phyloP scores from a whole-genome alignment of 2,113 vertebrate species.

The Petrocephalus microphthalmus region DNA sequence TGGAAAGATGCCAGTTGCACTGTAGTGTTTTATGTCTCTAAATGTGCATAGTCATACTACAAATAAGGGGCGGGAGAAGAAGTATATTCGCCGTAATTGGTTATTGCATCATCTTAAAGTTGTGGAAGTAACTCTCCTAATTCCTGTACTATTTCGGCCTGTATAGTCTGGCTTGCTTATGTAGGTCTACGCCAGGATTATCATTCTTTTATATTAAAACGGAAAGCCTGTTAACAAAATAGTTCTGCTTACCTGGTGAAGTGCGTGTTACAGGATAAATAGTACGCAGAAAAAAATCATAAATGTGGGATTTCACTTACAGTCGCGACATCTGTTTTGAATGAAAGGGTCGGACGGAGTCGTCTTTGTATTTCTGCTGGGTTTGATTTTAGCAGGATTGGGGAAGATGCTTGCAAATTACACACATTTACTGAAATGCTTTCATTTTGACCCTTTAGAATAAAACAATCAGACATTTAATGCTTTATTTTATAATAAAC shows the following conservation, averaged over 20 bases:
- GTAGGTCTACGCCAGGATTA: not conserved
- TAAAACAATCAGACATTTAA: not conserved
- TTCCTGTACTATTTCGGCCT: not conserved
- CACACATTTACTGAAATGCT: not conserved
- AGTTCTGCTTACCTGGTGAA: not conserved
- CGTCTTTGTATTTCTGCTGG: not conserved
- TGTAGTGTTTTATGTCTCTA: not conserved
- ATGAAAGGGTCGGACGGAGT: not conserved
- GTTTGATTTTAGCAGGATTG: not conserved
- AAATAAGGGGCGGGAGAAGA: not conserved
- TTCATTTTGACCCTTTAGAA: not conserved
- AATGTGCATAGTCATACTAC: not conserved
- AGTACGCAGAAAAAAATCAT: not conserved
- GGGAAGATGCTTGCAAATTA: not conserved
- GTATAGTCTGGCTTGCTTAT: not conserved
- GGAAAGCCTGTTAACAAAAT: not conserved
- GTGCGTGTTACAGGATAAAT: not conserved
- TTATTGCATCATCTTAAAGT: slow-evolving; percentile 2
- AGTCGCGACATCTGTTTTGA: not conserved
- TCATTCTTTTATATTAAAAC: not conserved
- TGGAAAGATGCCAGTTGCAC: not conserved
- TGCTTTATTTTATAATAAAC: not conserved
- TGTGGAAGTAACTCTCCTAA: not conserved
- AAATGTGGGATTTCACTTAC: not conserved
- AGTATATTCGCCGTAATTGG: not conserved